Base-by-base conservation (phyloP, 2,797 vertebrate genomes). In the Sitta carolinensis region DNA sequence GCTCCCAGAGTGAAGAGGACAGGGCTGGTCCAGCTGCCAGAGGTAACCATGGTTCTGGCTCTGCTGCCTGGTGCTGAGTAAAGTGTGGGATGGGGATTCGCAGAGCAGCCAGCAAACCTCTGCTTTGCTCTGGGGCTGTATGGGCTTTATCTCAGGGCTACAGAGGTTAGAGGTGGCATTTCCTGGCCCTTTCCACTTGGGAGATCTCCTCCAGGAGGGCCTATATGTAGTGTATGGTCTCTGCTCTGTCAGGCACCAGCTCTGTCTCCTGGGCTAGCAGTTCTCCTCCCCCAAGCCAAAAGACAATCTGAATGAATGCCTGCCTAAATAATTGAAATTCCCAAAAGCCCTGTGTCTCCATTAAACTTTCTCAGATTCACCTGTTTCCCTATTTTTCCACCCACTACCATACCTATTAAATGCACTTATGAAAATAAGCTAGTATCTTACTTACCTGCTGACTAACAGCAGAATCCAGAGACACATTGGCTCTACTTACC, bases 1-100 rank as follows among this genome's bases (percentile, higher is more conserved):
- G 70, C 36, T 92, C 96, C 27, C 92, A 92, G 43, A 55, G 42
- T 62, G 90, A 94, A 62, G 88, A 90, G 45, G 70, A 85, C 23
- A 86, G 59, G 16, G 17, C 79, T 72, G 89, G 51, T 48, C 75
- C 62, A 18, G 20, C 76, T 48, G 11, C 70, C 48, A 92, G 87
- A 96, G 96, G 97, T 97, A 95, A 96, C 4, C 2, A n/a, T 17
- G 58, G 19, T 72, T 59, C 32, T 66, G 51, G 43, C 20, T 58
- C 20, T 59, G 10, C 72, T 64, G 20, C 13, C 22, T 62, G 18
- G 7, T 80, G 10, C 74, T 21, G 26, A 32, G 5, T 0, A 0
- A 21, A 14, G 75, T 5, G 27, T 70, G 72, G 78, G 61, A n/a
- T 83, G 42, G n/a, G 61, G 5, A 52, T 7, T 10, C 23, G 21